Percentiles rank a stretch among this genome's conserved stretches.
Evolutionary conservation across 2,113 vertebrate genomes (phyloP).

Genomic region (Prunella himalayana): DNA sequence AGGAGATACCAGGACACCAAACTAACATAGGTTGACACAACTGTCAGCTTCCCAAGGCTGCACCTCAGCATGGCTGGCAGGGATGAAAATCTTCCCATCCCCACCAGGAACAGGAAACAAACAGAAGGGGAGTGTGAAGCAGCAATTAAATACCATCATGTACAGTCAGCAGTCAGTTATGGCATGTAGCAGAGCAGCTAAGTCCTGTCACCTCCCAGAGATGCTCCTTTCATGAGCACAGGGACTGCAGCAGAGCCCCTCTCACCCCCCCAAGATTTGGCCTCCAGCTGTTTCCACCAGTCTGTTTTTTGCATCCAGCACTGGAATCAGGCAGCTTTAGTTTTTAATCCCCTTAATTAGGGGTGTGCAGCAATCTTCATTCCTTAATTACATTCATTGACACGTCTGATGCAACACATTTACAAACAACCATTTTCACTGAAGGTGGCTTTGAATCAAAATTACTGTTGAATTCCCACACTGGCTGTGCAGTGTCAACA

Average conservation of each 20-base stretch:
- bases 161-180: background rate
- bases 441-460: constrained; percentile 17
- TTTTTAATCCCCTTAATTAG: constrained; percentile 52
- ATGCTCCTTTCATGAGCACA: background rate
- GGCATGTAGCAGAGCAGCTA: background rate
- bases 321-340: constrained; percentile 34
- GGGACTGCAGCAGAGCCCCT: background rate
- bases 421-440: constrained; percentile 27
- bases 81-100: background rate
- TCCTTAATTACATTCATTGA: constrained; percentile 56
- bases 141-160: background rate
- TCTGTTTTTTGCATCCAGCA: background rate
- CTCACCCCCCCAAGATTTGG: background rate
- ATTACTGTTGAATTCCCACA: background rate
- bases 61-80: background rate
- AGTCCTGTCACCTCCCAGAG: background rate
- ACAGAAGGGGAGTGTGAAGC: background rate
- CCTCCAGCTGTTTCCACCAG: background rate
- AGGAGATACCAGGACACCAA: background rate
- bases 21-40: background rate
- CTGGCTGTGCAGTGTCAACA: background rate
- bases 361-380: constrained; percentile 17
- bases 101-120: background rate
- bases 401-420: constrained; percentile 38
- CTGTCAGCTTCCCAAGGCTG: background rate